A percentile compares a stretch with the other conserved stretches of the same genome.
Evolutionary conservation across 2,113 vertebrate genomes (phyloP).

Genomic region (Nesogale talazaci): DNA sequence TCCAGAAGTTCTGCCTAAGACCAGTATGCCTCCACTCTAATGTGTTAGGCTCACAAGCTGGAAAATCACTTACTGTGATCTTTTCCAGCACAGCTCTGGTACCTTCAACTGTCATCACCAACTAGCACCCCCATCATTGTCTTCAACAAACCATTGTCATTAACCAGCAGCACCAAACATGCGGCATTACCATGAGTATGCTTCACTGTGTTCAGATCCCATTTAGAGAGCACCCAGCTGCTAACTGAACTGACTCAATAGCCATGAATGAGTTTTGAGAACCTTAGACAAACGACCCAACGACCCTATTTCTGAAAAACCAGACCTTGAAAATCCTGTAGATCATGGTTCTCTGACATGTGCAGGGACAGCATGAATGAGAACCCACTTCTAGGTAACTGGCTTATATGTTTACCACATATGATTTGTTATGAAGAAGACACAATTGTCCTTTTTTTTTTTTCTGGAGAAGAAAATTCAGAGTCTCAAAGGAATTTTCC

Average conservation of each 20-base stretch:
- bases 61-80: not conserved
- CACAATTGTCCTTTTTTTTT: not conserved
- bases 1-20: not conserved
- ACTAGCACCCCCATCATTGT: not conserved
- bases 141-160: not conserved
- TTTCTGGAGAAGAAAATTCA: not conserved
- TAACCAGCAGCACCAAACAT: no score
- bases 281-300: not conserved
- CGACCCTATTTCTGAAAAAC: not conserved
- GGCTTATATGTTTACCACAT: not conserved
- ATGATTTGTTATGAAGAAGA: not conserved
- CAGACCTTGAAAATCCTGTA: not conserved
- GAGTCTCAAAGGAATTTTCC: not conserved
- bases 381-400: not conserved
- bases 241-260: not conserved
- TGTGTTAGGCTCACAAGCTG: not conserved
- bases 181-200: not conserved
- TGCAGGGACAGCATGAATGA: not conserved
- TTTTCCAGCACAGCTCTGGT: not conserved
- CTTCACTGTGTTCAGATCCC: not conserved
- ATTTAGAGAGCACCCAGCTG: not conserved
- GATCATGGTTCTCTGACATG: not conserved
- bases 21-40: not conserved
- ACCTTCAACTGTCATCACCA: not conserved
- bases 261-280: not conserved